These are phyloP conservation scores for Boloria euphrosyne DNA, from an alignment of 2,888 invertebrate genomes.

Conservation along the genomic window DNA sequence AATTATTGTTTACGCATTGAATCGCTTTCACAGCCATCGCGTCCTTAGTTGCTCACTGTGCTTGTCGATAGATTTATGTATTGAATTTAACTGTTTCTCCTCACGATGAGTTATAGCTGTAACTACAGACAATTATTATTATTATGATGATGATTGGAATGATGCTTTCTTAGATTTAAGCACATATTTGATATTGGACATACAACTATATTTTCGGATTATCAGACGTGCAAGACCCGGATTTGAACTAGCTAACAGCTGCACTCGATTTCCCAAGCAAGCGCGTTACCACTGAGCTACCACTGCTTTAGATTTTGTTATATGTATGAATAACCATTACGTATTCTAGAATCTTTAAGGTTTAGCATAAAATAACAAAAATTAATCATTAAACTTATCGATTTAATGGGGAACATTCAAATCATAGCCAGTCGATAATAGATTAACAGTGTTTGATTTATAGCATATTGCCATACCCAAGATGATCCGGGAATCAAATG, in stretches of 20 bases:
- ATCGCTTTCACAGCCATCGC: conserved; percentile 21
- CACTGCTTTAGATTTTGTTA: too few species aligned
- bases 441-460: conserved; percentile 21
- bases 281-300: too few species aligned
- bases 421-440: conserved; percentile 4
- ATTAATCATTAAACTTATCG: too few species aligned
- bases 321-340: too few species aligned
- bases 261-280: too few species aligned
- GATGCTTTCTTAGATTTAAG: too few species aligned
- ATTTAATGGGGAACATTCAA: too few species aligned
- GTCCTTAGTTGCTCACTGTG: conserved; percentile 31
- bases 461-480: conserved; percentile 20
- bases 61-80: conserved; percentile 38
- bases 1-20: conserved; percentile 1
- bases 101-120: conserved; percentile 32
- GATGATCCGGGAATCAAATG: conserved; percentile 19
- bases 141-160: conserved; percentile 10
- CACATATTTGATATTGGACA: too few species aligned
- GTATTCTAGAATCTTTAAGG: too few species aligned
- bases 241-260: too few species aligned
- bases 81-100: conserved; percentile 34
- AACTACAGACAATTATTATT: conserved; percentile 26
- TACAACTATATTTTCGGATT: too few species aligned
- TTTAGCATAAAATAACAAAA: neutral
- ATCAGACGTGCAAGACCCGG: too few species aligned